Conservation (phyloP, 1,140 invertebrate genomes). For the Phenacoccus solenopsis region DNA sequence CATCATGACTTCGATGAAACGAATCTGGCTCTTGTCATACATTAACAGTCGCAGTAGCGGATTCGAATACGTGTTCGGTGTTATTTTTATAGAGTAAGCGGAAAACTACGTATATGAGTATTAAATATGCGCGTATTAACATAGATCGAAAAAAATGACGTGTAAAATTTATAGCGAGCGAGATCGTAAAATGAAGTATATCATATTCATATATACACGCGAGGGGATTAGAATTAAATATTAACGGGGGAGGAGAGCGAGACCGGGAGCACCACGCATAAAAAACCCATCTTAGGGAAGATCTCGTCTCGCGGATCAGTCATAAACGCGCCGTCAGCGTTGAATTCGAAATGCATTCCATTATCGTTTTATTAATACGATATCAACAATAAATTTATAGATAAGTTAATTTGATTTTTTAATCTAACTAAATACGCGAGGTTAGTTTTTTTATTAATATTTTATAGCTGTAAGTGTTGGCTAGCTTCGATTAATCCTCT, state of each 20-base stretch:
- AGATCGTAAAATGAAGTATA: neutral
- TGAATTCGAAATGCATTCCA: neutral
- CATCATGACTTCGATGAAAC: too few relatives aligned
- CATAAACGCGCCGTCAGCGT: neutral
- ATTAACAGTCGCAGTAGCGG: too few relatives aligned
- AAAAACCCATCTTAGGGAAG: too few relatives aligned
- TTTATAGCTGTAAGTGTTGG: neutral
- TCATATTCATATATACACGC: too few relatives aligned
- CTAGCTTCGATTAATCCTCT: neutral
- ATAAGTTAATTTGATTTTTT: conserved; percentile 13
- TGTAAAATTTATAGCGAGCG: neutral
- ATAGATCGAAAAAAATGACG: neutral
- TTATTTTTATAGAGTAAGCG: too few relatives aligned
- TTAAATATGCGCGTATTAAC: too few relatives aligned
- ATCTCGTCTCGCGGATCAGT: neutral
- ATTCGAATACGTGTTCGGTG: too few relatives aligned
- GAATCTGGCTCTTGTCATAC: too few relatives aligned
- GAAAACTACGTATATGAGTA: too few relatives aligned
- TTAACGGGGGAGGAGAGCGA: too few relatives aligned
- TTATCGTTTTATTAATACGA: conserved; percentile 4
- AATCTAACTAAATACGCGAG: conserved; percentile 10
- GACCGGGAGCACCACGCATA: too few relatives aligned
- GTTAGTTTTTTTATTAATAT: conserved; percentile 13
- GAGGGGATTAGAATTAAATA: too few relatives aligned
- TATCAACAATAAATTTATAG: conserved; percentile 14